Conservation (phyloP, 2,888 invertebrate genomes). For the Oithona nana region DNA sequence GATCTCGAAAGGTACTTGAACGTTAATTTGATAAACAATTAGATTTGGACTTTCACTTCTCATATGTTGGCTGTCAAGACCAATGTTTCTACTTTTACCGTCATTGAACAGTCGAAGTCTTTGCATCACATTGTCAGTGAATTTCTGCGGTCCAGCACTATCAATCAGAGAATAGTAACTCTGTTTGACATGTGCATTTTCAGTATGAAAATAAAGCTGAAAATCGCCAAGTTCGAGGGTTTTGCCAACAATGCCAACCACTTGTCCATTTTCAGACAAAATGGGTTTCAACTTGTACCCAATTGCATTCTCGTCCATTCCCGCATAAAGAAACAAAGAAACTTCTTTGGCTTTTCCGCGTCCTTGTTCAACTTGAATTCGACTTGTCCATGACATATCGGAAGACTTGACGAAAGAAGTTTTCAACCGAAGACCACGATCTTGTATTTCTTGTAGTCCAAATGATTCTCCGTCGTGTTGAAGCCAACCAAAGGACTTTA, state of each 20-base stretch:
- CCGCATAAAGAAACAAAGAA: conserved; percentile 59
- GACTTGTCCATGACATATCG: conserved; percentile 68
- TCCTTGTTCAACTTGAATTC: conserved; percentile 43
- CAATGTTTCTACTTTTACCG: conserved; percentile 27
- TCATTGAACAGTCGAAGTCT: conserved; percentile 42
- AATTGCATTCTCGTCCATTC: conserved; percentile 44
- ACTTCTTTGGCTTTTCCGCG: conserved; percentile 24
- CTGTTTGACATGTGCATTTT: conserved; percentile 25
- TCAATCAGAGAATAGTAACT: conserved; percentile 24
- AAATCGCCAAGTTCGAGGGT: conserved; percentile 61
- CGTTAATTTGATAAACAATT: conserved; percentile 30
- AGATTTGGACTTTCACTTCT: conserved; percentile 40
- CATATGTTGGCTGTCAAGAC: conserved; percentile 23
- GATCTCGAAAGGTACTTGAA: conserved; percentile 28
- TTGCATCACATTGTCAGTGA: conserved; percentile 54
- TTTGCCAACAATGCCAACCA: conserved; percentile 45
- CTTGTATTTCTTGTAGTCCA: conserved; percentile 72
- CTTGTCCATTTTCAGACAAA: conserved; percentile 10
- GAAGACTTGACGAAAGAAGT: conserved; percentile 74
- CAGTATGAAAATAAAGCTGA: conserved; percentile 35
- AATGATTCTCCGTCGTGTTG: conserved; percentile 81
- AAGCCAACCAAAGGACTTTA: conserved; percentile 68
- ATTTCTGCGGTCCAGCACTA: conserved; percentile 44
- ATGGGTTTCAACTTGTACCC: not conserved
- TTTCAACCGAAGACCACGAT: conserved; percentile 50